Evolutionary conservation across 2,888 invertebrate genomes (phyloP).

Genomic region (Pristionchus entomophagus): DNA sequence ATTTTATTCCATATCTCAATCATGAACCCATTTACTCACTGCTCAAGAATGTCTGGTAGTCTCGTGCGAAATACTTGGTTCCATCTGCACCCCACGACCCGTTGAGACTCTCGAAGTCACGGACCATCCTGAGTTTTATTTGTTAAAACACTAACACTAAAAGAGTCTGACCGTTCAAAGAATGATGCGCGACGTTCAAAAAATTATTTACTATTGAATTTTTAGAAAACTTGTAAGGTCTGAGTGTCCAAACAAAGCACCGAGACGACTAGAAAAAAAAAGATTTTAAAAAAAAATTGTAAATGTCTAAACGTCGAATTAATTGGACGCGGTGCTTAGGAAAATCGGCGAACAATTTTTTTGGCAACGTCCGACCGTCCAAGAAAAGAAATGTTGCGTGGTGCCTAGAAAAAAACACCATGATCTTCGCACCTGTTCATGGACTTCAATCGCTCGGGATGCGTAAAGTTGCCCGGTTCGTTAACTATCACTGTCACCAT

Average conservation of each 20-base stretch:
- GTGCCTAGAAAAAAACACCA: background rate
- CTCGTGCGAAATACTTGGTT: slow-evolving; percentile 71
- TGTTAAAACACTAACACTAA: background rate
- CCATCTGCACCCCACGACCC: slow-evolving; percentile 70
- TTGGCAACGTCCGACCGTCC: too few relatives aligned
- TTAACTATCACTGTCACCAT: slow-evolving; percentile 67
- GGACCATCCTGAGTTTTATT: slow-evolving; percentile 58
- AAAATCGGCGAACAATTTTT: too few relatives aligned
- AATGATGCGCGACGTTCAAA: too few relatives aligned
- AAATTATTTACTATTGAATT: too few relatives aligned
- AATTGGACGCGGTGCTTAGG: too few relatives aligned
- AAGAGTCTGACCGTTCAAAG: background rate
- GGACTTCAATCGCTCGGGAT: slow-evolving; percentile 59
- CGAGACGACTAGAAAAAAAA: too few relatives aligned
- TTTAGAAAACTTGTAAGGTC: too few relatives aligned
- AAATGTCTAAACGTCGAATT: too few relatives aligned
- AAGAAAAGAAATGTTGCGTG: too few relatives aligned
- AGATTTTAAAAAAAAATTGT: too few relatives aligned
- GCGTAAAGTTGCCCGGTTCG: slow-evolving; percentile 66
- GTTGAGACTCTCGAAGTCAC: slow-evolving; percentile 69
- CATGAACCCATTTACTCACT: slow-evolving; percentile 49
- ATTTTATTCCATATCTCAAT: background rate
- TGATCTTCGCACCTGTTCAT: slow-evolving; percentile 59
- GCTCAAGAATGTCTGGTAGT: slow-evolving; percentile 70
- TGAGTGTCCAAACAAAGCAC: too few relatives aligned